Conservation (phyloP, 2,113 vertebrate genomes). For the Prionailurus viverrinus region DNA sequence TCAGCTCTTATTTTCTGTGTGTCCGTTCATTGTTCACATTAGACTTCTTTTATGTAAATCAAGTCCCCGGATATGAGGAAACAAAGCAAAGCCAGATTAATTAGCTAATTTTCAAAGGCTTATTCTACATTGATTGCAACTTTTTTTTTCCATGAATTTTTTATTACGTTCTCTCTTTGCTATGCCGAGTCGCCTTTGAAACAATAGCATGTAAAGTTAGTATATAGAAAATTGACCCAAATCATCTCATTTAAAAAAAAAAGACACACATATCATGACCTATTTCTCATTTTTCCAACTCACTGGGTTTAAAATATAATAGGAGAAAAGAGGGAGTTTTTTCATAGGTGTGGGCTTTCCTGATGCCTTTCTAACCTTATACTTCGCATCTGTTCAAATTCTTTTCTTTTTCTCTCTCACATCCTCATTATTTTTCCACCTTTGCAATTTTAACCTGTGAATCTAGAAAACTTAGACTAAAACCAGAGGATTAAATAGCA, state of each 20-base stretch:
- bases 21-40: constrained; percentile 76
- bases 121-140: constrained; percentile 63
- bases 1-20: constrained; percentile 75
- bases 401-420: not conserved
- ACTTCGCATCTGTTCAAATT: not conserved
- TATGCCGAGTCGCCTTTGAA: constrained; percentile 69
- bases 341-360: constrained; percentile 12
- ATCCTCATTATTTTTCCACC: constrained; percentile 33
- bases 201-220: constrained; percentile 66
- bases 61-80: constrained; percentile 66
- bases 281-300: constrained; percentile 63
- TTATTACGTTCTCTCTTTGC: constrained; percentile 75
- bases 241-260: constrained; percentile 61
- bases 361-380: not conserved
- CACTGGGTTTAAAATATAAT: constrained; percentile 65
- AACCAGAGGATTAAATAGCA: not conserved
- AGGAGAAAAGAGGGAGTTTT: not conserved
- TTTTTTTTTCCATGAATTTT: constrained; percentile 75
- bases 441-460: constrained; percentile 54
- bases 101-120: constrained; percentile 82
- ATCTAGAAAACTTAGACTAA: constrained; percentile 27
- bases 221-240: constrained; percentile 66
- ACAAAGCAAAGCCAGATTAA: constrained; percentile 79
- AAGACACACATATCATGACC: constrained; percentile 6
- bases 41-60: constrained; percentile 80